Base-by-base conservation (phyloP, 2,888 invertebrate genomes). In the Pristionchus maxplancki region DNA sequence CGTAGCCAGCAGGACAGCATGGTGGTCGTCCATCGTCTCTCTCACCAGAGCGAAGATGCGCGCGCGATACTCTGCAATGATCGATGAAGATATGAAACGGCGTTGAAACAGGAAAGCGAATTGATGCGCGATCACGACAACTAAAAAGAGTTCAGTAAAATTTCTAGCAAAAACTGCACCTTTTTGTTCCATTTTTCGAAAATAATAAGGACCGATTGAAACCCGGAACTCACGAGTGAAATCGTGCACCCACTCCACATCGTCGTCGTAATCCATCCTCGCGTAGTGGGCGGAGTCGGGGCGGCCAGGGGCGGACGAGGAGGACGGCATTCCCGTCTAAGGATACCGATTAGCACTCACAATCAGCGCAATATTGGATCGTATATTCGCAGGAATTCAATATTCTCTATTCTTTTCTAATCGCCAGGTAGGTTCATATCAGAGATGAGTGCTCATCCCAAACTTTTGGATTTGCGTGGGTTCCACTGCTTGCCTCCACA, bases 231-330 rank as follows among this genome's bases (percentile, higher is more conserved):
- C 81, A 93, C 92, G 88, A 24, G 89, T 90, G 78, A 90, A 91
- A 86, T 91, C 91, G n/a, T 91, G 90, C 24, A 86, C 85, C 88
- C 91, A 90, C 48, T 92, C 93, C 17, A 88, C 71, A 44, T 93
- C 93, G 62, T 90, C 90, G 20, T 93, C 93, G 85, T 90, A 93
- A 81, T 93, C 93, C 93, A 93, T 92, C 15, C 88, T 88, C 2
- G 91, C 92, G 88, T 92, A 93, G 64, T 93, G 91, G 3, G 78
- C 62, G 8, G 93, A 44, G 17, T 40, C 90, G 50, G 50, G 50
- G 17, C 17, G 3, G 67, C 86, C 78, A 8, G 90, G 86, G 13
- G 88, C 86, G 13, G 84, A 74, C 62, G 48, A 88, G 84, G 74
- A 81, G 6, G 87, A 90, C 24, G 90, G 89, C 58, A 89, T 83